Conservation (phyloP, 2,888 invertebrate species). For the Aphrophora alni region DNA sequence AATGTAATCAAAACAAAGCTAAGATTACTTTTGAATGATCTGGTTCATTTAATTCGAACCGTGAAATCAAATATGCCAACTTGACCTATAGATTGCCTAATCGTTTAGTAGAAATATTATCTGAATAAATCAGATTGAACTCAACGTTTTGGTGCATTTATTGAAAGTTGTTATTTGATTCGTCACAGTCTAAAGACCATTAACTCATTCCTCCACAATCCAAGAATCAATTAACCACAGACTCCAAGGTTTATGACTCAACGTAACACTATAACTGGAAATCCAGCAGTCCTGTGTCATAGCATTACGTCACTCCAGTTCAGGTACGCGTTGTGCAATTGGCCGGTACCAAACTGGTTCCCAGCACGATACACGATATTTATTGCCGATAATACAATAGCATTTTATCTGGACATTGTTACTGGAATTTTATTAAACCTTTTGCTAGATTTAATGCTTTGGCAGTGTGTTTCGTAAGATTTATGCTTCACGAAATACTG, state of each 20-base stretch:
- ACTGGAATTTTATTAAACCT: neutral
- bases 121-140: no score
- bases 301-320: neutral
- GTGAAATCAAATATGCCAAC: no score
- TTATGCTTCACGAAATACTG: no score
- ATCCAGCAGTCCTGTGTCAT: no score
- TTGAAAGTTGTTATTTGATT: no score
- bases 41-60: no score
- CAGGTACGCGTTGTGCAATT: neutral
- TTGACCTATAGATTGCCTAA: no score
- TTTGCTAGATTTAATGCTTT: neutral
- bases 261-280: neutral
- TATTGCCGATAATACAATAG: neutral
- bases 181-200: neutral
- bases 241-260: neutral
- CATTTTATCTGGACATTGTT: conserved; percentile 9
- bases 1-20: no score
- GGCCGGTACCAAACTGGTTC: neutral
- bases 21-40: no score
- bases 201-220: neutral
- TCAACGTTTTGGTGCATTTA: no score
- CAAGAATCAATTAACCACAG: neutral
- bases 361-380: conserved; percentile 2
- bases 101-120: no score
- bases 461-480: no score